A percentile compares a stretch with the other conserved stretches of the same genome.
These are phyloP conservation scores for Plusia festucae DNA, from an alignment of 2,888 invertebrate genomes.

Conservation along the genomic window DNA sequence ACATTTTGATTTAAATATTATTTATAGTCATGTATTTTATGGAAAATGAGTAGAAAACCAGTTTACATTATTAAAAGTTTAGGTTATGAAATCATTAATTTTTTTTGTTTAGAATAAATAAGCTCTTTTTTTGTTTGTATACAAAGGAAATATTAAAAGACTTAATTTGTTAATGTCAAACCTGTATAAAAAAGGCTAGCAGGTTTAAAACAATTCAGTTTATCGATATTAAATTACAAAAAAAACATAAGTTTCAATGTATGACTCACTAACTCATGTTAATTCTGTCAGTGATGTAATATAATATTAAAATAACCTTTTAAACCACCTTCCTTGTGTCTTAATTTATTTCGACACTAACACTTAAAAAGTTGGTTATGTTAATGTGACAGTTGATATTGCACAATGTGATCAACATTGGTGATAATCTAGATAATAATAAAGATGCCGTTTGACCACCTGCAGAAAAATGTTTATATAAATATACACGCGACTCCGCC, in stretches of 20 bases:
- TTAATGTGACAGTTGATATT: constrained; percentile 32
- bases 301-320: constrained; percentile 37
- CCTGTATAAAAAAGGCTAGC: background rate
- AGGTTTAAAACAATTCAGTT: background rate
- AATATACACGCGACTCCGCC: too few species aligned
- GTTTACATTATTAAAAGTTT: background rate
- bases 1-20: background rate
- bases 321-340: constrained; percentile 45
- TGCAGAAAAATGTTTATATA: background rate
- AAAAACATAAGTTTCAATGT: constrained; percentile 29
- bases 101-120: too few species aligned
- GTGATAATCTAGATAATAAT: background rate
- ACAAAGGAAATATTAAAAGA: background rate
- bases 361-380: constrained; percentile 32
- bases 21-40: background rate
- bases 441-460: background rate
- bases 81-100: background rate
- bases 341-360: constrained; percentile 39
- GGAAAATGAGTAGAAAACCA: background rate
- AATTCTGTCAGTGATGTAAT: constrained; percentile 56
- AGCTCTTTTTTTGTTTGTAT: background rate
- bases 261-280: constrained; percentile 53
- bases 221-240: constrained; percentile 17
- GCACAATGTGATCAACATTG: constrained; percentile 26
- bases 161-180: background rate